These are phyloP conservation scores for Xenopus borealis DNA, from an alignment of 2,113 vertebrate genomes.

Conservation along the genomic window DNA sequence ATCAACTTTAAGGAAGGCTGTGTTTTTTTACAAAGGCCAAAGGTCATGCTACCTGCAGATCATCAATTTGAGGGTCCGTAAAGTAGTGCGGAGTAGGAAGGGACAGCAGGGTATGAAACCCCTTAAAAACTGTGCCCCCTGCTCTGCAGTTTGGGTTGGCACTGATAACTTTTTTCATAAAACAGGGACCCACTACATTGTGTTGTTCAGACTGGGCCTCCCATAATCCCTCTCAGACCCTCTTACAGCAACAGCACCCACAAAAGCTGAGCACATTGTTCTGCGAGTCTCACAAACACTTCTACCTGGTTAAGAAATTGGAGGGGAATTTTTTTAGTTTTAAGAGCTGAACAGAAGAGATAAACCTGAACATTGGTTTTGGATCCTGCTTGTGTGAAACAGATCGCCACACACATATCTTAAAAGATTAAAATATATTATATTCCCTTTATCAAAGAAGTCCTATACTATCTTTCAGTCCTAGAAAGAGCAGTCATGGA, in stretches of 20 bases:
- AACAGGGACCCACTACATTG: constrained; percentile 4
- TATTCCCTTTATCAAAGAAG: constrained; percentile 35
- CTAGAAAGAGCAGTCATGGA: constrained; percentile 1
- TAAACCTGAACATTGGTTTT: constrained; percentile 42
- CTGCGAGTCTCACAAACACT: neutral
- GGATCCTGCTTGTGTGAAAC: neutral
- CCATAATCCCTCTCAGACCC: constrained; percentile 35
- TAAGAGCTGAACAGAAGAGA: constrained; percentile 60
- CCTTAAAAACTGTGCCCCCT: constrained; percentile 41
- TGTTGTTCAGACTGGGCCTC: constrained; percentile 22
- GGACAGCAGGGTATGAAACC: constrained; percentile 37
- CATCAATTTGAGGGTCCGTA: constrained; percentile 63
- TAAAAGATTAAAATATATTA: constrained; percentile 38
- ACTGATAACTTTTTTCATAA: constrained; percentile 52
- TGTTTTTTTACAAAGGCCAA: constrained; percentile 80
- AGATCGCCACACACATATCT: constrained; percentile 11
- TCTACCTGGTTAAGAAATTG: constrained; percentile 21
- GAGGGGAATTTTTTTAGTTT: constrained; percentile 18
- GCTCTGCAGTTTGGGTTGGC: constrained; percentile 56
- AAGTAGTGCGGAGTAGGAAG: constrained; percentile 65
- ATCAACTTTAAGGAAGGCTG: constrained; percentile 63
- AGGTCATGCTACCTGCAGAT: constrained; percentile 81
- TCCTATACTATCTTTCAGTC: constrained; percentile 15
- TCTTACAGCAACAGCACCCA: constrained; percentile 32
- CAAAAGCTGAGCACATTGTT: constrained; percentile 19